Evolutionary conservation across 2,888 invertebrate genomes (phyloP).

Genomic region (Athripsodes cinereus): DNA sequence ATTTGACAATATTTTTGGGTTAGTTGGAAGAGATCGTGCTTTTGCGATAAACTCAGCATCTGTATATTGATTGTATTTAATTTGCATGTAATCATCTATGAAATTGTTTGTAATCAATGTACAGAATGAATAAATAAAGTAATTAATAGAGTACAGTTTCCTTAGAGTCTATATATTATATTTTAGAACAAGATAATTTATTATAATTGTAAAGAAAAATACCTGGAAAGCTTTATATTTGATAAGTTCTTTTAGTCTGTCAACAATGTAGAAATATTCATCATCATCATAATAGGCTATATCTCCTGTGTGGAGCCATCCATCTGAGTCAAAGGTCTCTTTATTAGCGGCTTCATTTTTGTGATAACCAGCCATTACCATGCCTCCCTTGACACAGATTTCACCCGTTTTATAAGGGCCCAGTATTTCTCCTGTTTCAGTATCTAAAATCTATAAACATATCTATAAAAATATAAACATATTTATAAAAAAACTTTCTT

Average conservation of each 20-base stretch:
- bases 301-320: conserved; percentile 76
- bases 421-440: conserved; percentile 55
- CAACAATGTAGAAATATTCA: conserved; percentile 73
- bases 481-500: too few relatives aligned
- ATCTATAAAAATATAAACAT: too few relatives aligned
- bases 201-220: too few relatives aligned
- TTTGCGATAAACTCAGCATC: too few relatives aligned
- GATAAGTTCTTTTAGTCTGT: conserved; percentile 82
- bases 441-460: conserved; percentile 52
- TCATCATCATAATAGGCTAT: conserved; percentile 75
- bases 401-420: conserved; percentile 71
- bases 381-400: conserved; percentile 74
- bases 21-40: too few relatives aligned
- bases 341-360: conserved; percentile 63
- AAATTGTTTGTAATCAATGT: too few relatives aligned
- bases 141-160: neutral
- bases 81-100: too few relatives aligned
- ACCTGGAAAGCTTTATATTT: conserved; percentile 86
- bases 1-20: too few relatives aligned
- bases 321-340: conserved; percentile 58
- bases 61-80: too few relatives aligned
- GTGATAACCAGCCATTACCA: conserved; percentile 80
- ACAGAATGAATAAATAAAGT: neutral
- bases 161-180: neutral
- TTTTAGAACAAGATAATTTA: too few relatives aligned